Evolutionary conservation across 1,140 invertebrate genomes (phyloP).

Genomic region (Adelges cooleyi): DNA sequence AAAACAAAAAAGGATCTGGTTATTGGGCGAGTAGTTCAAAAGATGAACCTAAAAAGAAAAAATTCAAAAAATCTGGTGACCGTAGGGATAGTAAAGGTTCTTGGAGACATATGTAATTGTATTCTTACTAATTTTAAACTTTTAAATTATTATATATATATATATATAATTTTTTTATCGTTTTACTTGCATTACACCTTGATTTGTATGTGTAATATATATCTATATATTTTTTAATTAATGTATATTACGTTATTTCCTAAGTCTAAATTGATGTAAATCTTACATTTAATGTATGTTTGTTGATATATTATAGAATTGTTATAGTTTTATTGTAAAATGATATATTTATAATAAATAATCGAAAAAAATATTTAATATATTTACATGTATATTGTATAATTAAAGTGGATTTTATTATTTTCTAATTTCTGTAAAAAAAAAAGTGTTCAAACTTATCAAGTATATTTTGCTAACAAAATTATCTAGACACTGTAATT

Average conservation of each 20-base stretch:
- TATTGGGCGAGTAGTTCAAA: constrained; percentile 7
- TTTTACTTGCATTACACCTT: not conserved
- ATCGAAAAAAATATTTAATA: not conserved
- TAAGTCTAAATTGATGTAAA: not conserved
- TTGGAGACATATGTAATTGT: constrained; percentile 17
- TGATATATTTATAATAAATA: constrained; percentile 3
- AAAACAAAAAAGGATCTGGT: not conserved
- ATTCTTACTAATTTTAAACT: not conserved
- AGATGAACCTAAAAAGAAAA: constrained; percentile 20
- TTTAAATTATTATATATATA: not conserved
- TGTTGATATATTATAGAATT: not conserved
- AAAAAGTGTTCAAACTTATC: too few species aligned
- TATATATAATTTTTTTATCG: too few species aligned
- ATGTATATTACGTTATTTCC: not conserved
- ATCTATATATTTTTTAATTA: not conserved
- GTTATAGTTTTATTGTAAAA: constrained; percentile 25
- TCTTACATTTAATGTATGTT: not conserved
- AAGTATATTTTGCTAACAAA: too few species aligned
- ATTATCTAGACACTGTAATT: too few species aligned
- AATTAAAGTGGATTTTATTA: too few species aligned
- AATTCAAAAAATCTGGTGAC: constrained; percentile 16
- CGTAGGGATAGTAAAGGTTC: constrained; percentile 13
- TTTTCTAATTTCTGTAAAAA: too few species aligned
- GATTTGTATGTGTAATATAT: not conserved
- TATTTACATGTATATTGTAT: too few species aligned